These are phyloP conservation scores for Tretioscincus oriximinensis DNA, from an alignment of 2,113 vertebrate genomes.

Conservation along the genomic window DNA sequence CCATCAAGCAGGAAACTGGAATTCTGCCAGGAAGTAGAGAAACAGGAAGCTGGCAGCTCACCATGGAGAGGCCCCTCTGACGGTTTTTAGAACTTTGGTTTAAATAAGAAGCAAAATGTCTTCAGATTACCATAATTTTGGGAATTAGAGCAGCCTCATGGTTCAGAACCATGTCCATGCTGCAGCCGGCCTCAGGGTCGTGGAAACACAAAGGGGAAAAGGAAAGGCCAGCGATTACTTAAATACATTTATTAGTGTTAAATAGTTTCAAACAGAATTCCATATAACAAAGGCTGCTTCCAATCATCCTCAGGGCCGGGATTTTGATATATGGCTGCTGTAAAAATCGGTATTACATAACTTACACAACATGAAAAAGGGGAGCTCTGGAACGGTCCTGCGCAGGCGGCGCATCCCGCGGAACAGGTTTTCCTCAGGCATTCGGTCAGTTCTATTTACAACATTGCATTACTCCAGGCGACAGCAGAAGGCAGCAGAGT, in stretches of 20 bases:
- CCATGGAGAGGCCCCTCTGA: too few species aligned
- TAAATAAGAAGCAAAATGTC: too few species aligned
- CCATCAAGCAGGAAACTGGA: too few species aligned
- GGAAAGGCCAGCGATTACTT: slow-evolving; percentile 34
- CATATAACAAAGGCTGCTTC: slow-evolving; percentile 44
- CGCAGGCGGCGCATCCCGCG: slow-evolving; percentile 12
- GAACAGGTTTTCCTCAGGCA: slow-evolving; percentile 9
- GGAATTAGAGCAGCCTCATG: too few species aligned
- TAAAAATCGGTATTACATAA: slow-evolving; percentile 63
- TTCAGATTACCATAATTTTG: too few species aligned
- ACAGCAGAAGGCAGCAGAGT: slow-evolving; percentile 35
- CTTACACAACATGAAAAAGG: slow-evolving; percentile 55
- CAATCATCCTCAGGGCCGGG: slow-evolving; percentile 1
- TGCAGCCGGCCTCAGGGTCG: too few species aligned
- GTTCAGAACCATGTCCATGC: too few species aligned
- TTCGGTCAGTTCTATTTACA: slow-evolving; percentile 62
- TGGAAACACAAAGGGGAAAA: not conserved
- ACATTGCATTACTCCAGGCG: slow-evolving; percentile 45
- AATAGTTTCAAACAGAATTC: slow-evolving; percentile 46
- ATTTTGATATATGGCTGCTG: slow-evolving; percentile 47
- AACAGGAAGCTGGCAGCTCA: too few species aligned
- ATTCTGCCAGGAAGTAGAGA: too few species aligned
- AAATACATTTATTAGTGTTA: slow-evolving; percentile 74
- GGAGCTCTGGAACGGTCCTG: slow-evolving; percentile 51
- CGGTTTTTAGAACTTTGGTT: too few species aligned